A percentile compares a stretch with the other conserved stretches of the same genome.
These are phyloP conservation scores for Sylvia atricapilla DNA, from an alignment of 2,113 vertebrate species.

Conservation along the genomic window DNA sequence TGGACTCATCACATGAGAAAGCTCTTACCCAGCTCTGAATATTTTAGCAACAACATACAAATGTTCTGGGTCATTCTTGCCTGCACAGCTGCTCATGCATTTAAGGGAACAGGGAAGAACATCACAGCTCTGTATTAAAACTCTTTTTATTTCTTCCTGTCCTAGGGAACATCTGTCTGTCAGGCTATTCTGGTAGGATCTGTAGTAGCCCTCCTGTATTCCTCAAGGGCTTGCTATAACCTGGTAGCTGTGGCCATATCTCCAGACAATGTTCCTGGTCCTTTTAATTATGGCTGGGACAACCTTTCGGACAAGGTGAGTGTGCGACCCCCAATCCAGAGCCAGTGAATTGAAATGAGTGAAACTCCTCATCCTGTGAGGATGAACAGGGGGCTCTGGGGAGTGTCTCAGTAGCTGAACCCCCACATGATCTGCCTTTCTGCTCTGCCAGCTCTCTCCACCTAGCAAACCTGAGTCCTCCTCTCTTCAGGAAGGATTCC, in stretches of 20 bases:
- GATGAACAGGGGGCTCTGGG: neutral
- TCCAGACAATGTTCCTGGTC: slow-evolving; percentile 82
- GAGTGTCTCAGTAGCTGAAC: neutral
- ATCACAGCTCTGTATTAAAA: neutral
- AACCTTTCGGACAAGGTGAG: slow-evolving; percentile 90
- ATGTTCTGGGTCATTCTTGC: slow-evolving; percentile 20
- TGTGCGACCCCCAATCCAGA: neutral
- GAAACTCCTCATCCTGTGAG: neutral
- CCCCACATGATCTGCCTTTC: neutral
- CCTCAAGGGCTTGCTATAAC: slow-evolving; percentile 95
- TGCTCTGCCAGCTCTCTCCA: neutral
- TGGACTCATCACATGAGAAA: neutral
- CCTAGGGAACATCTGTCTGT: slow-evolving; percentile 91
- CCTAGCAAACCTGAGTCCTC: neutral
- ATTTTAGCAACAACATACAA: neutral
- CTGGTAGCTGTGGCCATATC: slow-evolving; percentile 88
- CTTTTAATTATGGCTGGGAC: slow-evolving; percentile 96
- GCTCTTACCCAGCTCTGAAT: slow-evolving; percentile 22
- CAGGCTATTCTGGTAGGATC: slow-evolving; percentile 89
- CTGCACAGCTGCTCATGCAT: neutral
- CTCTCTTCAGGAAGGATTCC: neutral
- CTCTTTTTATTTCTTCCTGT: neutral
- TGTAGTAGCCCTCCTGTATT: slow-evolving; percentile 87
- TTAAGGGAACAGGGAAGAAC: neutral
- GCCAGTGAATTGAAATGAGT: neutral